A percentile compares a stretch with the other conserved stretches of the same genome.
phyloP scores from a whole-genome alignment of 2,797 vertebrate species.

The Zalophus californianus region DNA sequence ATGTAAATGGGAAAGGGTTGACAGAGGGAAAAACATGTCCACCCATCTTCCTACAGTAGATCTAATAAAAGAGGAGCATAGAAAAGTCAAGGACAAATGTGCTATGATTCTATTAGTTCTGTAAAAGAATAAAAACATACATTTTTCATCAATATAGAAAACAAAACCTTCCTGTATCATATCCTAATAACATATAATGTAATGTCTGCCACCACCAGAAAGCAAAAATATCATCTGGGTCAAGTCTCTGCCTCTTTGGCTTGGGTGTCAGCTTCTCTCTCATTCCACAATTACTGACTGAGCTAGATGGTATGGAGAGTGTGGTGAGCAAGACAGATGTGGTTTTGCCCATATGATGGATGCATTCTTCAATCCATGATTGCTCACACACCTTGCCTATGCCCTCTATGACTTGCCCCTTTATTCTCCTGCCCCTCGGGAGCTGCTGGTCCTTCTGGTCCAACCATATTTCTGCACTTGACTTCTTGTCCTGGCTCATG shows the following conservation, averaged over 20 bases:
- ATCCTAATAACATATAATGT: neutral
- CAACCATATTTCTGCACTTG: neutral
- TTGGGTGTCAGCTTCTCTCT: neutral
- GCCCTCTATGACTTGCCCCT: neutral
- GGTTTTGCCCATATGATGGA: neutral
- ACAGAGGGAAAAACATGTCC: neutral
- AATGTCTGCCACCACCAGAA: constrained; percentile 19
- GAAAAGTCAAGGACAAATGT: neutral
- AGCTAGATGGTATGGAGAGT: neutral
- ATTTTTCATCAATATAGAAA: constrained; percentile 43
- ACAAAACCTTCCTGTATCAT: neutral
- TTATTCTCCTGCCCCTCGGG: neutral
- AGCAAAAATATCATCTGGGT: neutral
- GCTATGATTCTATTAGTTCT: neutral
- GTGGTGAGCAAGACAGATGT: neutral
- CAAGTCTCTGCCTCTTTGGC: neutral
- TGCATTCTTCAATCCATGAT: neutral
- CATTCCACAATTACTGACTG: neutral
- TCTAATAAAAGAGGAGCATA: neutral
- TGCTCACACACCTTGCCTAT: neutral
- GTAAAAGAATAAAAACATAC: neutral
- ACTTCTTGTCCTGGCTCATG: neutral
- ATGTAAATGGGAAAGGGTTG: neutral
- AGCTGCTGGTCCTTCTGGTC: neutral
- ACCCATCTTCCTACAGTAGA: neutral